Conservation (phyloP, 2,888 invertebrate genomes). For the Dynastes maya region DNA sequence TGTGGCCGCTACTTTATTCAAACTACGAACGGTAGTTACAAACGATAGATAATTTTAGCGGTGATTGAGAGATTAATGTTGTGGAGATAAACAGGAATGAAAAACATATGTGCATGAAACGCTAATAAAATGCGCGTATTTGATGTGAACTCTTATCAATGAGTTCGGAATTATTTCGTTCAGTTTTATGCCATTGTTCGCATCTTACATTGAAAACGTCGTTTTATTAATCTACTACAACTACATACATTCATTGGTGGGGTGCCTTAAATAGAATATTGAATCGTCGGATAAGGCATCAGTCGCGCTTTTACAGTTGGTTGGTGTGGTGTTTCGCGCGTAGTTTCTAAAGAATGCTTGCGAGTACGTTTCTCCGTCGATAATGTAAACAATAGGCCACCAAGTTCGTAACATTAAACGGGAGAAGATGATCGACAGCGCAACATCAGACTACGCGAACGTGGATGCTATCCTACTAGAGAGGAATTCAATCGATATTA, state of each 20-base stretch:
- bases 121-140: no score
- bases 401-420: no score
- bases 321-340: not conserved
- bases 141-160: not conserved
- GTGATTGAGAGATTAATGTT: no score
- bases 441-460: not conserved
- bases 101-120: no score
- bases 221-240: constrained; percentile 25
- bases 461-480: constrained; percentile 59
- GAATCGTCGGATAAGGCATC: constrained; percentile 23
- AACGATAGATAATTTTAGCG: no score
- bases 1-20: no score
- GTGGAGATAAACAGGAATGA: no score
- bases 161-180: not conserved
- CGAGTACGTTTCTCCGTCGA: not conserved
- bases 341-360: no score
- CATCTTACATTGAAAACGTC: constrained; percentile 66
- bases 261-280: constrained; percentile 39
- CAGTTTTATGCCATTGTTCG: constrained; percentile 19
- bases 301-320: constrained; percentile 5
- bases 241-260: constrained; percentile 21
- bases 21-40: no score
- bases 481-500: constrained; percentile 84
- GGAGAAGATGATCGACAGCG: constrained; percentile 12
- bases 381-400: not conserved